A percentile compares a stretch with the other conserved stretches of the same genome.
Evolutionary conservation across 2,888 invertebrate genomes (phyloP).

Genomic region (Lasioglossum marginatum): DNA sequence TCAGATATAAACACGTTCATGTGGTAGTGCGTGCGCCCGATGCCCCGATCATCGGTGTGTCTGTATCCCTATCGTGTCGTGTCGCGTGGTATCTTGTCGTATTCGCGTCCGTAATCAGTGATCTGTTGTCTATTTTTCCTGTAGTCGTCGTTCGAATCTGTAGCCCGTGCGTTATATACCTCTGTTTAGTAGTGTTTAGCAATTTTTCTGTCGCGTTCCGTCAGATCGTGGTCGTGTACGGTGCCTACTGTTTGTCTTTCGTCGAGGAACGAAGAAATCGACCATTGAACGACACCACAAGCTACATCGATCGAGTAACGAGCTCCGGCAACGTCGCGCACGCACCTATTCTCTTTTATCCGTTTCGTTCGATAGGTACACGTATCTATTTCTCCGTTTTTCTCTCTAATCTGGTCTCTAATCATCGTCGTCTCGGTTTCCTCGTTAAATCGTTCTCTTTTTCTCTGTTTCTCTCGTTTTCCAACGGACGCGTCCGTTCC

Average conservation of each 20-base stretch:
- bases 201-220: neutral
- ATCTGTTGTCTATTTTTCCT: neutral
- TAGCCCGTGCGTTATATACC: neutral
- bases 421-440: neutral
- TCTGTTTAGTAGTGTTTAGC: neutral
- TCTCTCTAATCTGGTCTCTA: neutral
- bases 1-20: conserved; percentile 79
- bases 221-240: neutral
- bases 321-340: neutral
- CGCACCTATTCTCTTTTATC: neutral
- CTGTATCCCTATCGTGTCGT: conserved; percentile 5
- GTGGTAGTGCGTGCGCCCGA: conserved; percentile 49
- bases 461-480: neutral
- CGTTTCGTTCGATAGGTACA: neutral
- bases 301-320: neutral
- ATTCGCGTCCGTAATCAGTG: neutral
- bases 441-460: neutral
- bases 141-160: neutral
- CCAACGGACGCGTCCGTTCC: neutral
- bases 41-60: conserved; percentile 21
- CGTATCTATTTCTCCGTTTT: neutral
- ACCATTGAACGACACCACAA: neutral
- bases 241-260: neutral
- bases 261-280: neutral
- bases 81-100: neutral